These are phyloP conservation scores for Amphilophus citrinellus DNA, from an alignment of 2,113 vertebrate genomes.

Conservation along the genomic window DNA sequence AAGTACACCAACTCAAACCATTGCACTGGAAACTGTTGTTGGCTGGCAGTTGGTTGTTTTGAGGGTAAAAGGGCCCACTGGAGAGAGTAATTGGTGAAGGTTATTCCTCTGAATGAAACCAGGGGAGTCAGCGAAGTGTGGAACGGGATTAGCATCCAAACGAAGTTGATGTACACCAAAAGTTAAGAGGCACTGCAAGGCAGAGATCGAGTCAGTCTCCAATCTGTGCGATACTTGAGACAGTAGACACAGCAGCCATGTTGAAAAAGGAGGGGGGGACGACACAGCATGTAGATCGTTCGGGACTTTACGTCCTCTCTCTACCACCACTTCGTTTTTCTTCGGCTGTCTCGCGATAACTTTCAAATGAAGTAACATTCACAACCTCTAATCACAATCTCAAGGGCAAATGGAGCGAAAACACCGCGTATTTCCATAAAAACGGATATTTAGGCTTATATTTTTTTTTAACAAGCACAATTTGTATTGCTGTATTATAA, in stretches of 20 bases:
- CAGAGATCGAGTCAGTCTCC: conserved; percentile 77
- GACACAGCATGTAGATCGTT: conserved; percentile 61
- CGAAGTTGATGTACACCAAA: conserved; percentile 48
- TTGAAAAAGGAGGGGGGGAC: conserved; percentile 75
- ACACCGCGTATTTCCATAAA: neutral
- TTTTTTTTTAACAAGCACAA: neutral
- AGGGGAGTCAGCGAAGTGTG: conserved; percentile 43
- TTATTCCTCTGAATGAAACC: conserved; percentile 71
- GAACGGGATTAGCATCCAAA: conserved; percentile 58
- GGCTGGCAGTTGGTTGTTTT: conserved; percentile 79
- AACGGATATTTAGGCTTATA: neutral
- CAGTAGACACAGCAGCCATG: conserved; percentile 83
- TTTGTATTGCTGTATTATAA: neutral
- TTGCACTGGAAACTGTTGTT: conserved; percentile 82
- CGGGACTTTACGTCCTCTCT: conserved; percentile 74
- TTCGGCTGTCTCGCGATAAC: conserved; percentile 72
- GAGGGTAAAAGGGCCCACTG: conserved; percentile 66
- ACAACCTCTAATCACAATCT: neutral
- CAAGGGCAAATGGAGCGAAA: conserved; percentile 26
- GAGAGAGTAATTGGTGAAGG: conserved; percentile 73
- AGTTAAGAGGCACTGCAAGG: conserved; percentile 66
- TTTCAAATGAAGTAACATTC: neutral
- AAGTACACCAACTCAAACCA: conserved; percentile 84
- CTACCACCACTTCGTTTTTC: conserved; percentile 59
- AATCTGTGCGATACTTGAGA: conserved; percentile 79